phyloP scores from a whole-genome alignment of 1,140 invertebrate genomes.

The Helicoverpa armigera region DNA sequence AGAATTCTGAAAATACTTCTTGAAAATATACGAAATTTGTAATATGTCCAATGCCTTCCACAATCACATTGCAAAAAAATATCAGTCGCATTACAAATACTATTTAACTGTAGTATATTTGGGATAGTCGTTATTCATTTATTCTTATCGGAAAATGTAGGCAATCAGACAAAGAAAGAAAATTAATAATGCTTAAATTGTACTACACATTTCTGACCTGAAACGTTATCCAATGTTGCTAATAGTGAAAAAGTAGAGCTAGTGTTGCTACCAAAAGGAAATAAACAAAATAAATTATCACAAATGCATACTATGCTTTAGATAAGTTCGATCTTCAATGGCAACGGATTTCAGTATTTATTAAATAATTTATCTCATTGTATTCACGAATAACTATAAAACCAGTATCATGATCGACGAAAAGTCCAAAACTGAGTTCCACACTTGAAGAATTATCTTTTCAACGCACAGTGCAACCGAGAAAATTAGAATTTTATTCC shows the following conservation, averaged over 20 bases:
- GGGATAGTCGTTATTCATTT: neutral
- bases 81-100: constrained; percentile 36
- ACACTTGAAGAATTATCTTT: no score
- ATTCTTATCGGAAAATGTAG: constrained; percentile 25
- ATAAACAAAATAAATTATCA: no score
- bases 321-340: neutral
- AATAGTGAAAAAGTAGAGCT: neutral
- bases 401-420: no score
- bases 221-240: constrained; percentile 6
- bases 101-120: constrained; percentile 7
- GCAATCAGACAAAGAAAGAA: constrained; percentile 38
- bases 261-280: neutral
- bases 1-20: constrained; percentile 72
- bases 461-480: no score
- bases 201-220: neutral
- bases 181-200: neutral
- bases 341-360: neutral
- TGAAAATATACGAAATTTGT: constrained; percentile 73
- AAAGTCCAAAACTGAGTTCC: no score
- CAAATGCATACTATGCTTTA: neutral
- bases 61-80: constrained; percentile 84
- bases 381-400: neutral
- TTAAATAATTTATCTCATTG: neutral
- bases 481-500: no score
- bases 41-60: constrained; percentile 73